Conservation (phyloP, 2,888 invertebrate species). For the Cerceris ruficornis region DNA sequence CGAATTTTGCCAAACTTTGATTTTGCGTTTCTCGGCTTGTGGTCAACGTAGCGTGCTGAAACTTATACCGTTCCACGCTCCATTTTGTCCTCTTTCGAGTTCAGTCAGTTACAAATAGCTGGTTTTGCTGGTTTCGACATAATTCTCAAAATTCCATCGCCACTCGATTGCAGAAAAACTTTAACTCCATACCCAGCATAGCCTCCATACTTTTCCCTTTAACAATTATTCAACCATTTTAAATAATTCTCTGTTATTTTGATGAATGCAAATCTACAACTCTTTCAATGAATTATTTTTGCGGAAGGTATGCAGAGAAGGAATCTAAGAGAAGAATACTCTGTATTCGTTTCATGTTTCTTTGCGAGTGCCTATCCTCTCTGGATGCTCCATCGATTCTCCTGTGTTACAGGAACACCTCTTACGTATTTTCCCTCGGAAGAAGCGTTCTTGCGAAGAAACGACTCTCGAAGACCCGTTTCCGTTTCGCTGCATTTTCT, state of each 20-base stretch:
- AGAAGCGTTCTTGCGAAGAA: background rate
- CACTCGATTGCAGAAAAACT: background rate
- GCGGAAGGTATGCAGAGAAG: background rate
- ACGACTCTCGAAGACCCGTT: background rate
- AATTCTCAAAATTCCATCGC: too few relatives aligned
- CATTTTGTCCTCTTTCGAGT: too few relatives aligned
- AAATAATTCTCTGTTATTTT: too few relatives aligned
- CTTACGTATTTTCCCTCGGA: conserved; percentile 4
- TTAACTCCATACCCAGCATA: background rate
- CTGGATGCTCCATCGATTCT: background rate
- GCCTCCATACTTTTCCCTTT: background rate
- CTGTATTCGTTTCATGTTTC: background rate
- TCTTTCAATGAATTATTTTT: background rate
- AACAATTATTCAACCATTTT: too few relatives aligned
- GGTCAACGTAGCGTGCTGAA: too few relatives aligned
- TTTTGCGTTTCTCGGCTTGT: too few relatives aligned
- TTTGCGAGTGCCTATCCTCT: background rate
- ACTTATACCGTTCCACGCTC: too few relatives aligned
- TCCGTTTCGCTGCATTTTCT: background rate
- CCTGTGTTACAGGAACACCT: conserved; percentile 2
- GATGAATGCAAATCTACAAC: too few relatives aligned
- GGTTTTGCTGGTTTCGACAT: too few relatives aligned
- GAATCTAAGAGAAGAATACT: background rate
- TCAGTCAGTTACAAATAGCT: too few relatives aligned
- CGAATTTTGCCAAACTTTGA: too few relatives aligned